These are phyloP conservation scores for Oriolus oriolus DNA, from an alignment of 2,113 vertebrate genomes.

Conservation along the genomic window DNA sequence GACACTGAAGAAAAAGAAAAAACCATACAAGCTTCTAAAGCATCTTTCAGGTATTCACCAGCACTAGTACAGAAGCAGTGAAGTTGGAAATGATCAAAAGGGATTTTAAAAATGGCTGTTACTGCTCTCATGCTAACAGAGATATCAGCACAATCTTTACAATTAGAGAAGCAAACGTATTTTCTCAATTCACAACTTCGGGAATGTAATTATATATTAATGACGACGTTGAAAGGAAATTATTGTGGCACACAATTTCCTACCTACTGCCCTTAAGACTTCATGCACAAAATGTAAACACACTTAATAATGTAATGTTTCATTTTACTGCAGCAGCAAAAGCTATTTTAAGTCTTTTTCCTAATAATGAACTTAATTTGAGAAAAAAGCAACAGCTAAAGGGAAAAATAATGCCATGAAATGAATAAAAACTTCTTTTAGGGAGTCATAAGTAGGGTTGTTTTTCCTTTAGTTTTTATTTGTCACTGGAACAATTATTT, in stretches of 20 bases:
- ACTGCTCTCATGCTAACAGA: neutral
- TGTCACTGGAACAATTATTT: neutral
- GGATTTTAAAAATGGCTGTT: neutral
- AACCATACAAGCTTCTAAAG: neutral
- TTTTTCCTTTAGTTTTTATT: neutral
- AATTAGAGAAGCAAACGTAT: neutral
- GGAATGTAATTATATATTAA: conserved; percentile 4
- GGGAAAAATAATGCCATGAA: neutral
- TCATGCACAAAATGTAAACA: neutral
- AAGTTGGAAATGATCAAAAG: neutral
- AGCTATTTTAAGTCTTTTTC: neutral
- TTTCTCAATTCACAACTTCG: neutral
- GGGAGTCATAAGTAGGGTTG: neutral
- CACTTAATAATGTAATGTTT: neutral
- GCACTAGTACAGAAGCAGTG: neutral
- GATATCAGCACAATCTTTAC: neutral
- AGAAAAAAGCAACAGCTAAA: neutral
- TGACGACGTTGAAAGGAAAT: neutral
- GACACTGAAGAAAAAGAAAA: neutral
- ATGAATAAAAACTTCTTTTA: neutral
- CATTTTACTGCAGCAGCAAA: neutral
- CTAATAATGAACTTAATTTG: neutral
- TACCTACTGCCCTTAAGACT: neutral
- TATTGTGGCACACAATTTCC: neutral
- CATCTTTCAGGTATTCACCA: neutral